Evolutionary conservation across 2,797 vertebrate genomes (phyloP).

Genomic region (Psittacula derbiana): DNA sequence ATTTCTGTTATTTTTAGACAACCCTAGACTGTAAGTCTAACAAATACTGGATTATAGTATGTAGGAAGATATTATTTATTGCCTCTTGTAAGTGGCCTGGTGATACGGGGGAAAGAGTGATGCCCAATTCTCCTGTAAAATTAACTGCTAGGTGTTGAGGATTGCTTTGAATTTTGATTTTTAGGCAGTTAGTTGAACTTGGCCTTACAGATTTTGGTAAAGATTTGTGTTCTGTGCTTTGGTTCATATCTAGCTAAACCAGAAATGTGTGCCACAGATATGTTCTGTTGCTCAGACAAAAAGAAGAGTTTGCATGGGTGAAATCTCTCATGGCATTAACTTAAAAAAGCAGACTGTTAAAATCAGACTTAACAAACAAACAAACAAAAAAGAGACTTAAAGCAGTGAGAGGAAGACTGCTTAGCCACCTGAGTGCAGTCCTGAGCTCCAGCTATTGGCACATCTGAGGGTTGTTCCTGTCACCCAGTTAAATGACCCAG

Average conservation of each 20-base stretch:
- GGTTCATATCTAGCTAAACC: neutral
- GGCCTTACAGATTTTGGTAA: neutral
- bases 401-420: neutral
- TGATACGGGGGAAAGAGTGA: neutral
- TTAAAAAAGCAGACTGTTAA: neutral
- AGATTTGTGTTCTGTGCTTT: neutral
- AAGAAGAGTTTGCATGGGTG: neutral
- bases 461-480: neutral
- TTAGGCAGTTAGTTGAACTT: neutral
- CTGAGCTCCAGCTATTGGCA: neutral
- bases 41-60: neutral
- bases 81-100: neutral
- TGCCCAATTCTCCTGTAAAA: neutral
- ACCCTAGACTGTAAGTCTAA: neutral
- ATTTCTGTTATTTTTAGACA: neutral
- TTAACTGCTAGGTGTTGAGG: neutral
- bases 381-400: neutral
- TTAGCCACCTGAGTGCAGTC: neutral
- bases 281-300: conserved; percentile 2
- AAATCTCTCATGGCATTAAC: neutral
- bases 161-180: neutral
- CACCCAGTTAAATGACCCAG: conserved; percentile 17
- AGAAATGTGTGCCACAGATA: neutral
- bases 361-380: neutral
- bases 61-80: neutral